Evolutionary conservation across 2,113 vertebrate species (phyloP), one percentile per base, ranked within the genome.

Genomic region (Platichthys stellatus): DNA sequence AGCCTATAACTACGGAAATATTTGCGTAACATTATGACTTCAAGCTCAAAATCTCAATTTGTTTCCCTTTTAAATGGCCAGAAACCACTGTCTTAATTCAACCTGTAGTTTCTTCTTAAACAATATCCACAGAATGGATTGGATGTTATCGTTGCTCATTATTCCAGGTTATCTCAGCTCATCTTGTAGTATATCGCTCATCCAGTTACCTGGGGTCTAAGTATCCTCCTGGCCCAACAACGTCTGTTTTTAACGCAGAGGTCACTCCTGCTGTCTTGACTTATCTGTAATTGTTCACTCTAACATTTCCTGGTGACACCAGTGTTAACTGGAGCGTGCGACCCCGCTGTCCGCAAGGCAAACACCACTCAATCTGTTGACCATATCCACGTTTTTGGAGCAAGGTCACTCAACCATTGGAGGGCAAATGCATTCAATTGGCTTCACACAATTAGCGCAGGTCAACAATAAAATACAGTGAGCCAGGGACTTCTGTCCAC

Each of bases 321-420:
- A 76, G 59, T 69, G 89, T 86, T 89, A 90, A 93, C 85, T 93
- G 90, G 90, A 92, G 89, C 86, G 78, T 84, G 75, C 71, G 72
- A 76, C 56, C 75, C 74, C 73, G 35, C 65, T 69, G 74, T 82
- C 85, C 40, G 61, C 77, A 90, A 72, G 71, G 82, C 90, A 94
- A 94, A 94, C 92, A 94, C 82, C 86, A 83, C 82, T 90, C 88
- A 89, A 80, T 78, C 86, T 92, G 90, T 91, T 92, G 89, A 90
- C 87, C 79, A 79, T 73, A 88, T 84, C 86, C 81, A 78, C 78
- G 17, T 80, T 87, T 88, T 88, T 78, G 83, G 76, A 87, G 86
- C 83, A 54, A 20, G 82, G 83, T 90, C 88, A 87, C 83, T 90
- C 89, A 91, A 83, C 89, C 90, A 91, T 88, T 72, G 88, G 78